Base-by-base conservation (phyloP, 2,113 vertebrate species). In the Thryonomys swinderianus region DNA sequence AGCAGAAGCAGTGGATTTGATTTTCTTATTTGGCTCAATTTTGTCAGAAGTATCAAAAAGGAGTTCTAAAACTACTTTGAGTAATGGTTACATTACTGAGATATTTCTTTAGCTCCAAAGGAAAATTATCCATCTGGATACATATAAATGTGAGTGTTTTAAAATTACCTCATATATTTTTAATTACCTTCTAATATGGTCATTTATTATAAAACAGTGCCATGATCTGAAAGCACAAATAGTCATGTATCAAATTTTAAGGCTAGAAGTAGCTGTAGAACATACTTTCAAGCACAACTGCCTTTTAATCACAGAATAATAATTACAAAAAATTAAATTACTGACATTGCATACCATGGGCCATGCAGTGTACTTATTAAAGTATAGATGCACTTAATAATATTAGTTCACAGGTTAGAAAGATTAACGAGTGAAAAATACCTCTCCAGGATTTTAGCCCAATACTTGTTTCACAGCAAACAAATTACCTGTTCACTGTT, bases 221-320 rank as follows among this genome's bases (percentile, higher is more conserved):
- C 40, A 51, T 73, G 20, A 27, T 78, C 71, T 94, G 81, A 93
- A 89, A 83, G 25, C 90, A 95, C 25, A 82, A 92, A 85, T 42
- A 95, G 21, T 30, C 80, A 25, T 59, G 4, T 51, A 48, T 42
- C n/a, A n/a, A 13, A 51, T 90, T 84, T 92, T 85, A 80, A 87
- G 40, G 37, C 48, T 79, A 88, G 25, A 90, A 25, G 7, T 55
- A 93, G 34, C 61, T 85, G 64, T 25, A 87, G 76, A 95, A 87
- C 37, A 55, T 91, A 84, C 42, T 90, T 96, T 69, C 9, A 51
- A 73, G 57, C n/a, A 73, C 62, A 94, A 71, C 61, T 87, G 20
- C 21, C 53, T 96, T 92, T 71, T 90, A 87, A 97, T 82, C 83
- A 94, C 64, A 91, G 53, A 89, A 59, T 94, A 95, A 91, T 53